phyloP scores from a whole-genome alignment of 2,113 vertebrate genomes.

The Phaethon lepturus region DNA sequence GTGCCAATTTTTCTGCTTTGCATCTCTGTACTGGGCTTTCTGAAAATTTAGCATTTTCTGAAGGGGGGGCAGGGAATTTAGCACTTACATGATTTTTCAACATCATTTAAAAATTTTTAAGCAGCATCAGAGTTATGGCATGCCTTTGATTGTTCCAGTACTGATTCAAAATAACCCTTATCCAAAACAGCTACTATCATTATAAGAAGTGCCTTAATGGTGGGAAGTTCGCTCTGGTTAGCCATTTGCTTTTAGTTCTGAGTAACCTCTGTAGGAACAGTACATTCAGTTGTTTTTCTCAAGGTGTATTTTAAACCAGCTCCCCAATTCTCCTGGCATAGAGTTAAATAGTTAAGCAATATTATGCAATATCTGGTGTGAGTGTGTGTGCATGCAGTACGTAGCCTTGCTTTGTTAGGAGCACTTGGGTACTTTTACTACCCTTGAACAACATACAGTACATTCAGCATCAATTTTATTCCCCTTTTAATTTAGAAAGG shows the following conservation, averaged over 20 bases:
- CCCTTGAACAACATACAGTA: constrained; percentile 14
- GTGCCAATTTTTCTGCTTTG: not conserved
- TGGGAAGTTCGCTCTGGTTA: not conserved
- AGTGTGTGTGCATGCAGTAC: not conserved
- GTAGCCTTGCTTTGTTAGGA: not conserved
- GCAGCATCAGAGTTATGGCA: rapidly evolving
- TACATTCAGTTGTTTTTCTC: not conserved
- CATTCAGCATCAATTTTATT: constrained; percentile 57
- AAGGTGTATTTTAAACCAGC: not conserved
- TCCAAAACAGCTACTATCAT: not conserved
- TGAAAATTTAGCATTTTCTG: not conserved
- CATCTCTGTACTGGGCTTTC: not conserved
- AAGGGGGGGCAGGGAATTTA: not conserved
- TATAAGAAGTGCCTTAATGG: not conserved
- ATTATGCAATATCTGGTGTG: not conserved
- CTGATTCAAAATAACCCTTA: not conserved
- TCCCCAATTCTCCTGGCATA: not conserved
- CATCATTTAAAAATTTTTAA: not conserved
- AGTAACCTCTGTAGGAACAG: not conserved
- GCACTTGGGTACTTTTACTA: constrained; percentile 9
- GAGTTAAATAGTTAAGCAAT: not conserved
- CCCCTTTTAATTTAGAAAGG: constrained; percentile 77
- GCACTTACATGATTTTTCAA: not conserved
- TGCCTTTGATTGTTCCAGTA: not conserved
- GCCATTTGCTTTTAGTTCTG: not conserved